phyloP scores from a whole-genome alignment of 2,113 vertebrate species.

The Scytalopus superciliaris region DNA sequence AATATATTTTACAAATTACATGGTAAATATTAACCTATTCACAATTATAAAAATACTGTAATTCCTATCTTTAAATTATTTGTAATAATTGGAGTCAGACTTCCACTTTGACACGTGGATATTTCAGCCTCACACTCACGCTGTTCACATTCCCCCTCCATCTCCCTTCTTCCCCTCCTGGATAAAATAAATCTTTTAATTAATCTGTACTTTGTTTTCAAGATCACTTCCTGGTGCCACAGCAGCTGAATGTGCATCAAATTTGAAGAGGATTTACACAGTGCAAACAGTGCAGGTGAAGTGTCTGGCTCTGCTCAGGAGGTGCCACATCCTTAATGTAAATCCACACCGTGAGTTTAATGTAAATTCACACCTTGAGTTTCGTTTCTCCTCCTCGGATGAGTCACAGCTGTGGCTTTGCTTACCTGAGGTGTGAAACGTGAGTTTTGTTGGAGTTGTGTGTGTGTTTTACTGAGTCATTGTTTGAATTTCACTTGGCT shows the following conservation, averaged over 20 bases:
- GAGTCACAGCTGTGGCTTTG: background rate
- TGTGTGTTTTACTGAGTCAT: background rate
- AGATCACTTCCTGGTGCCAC: slow-evolving; percentile 94
- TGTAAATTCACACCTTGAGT: background rate
- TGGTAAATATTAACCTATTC: background rate
- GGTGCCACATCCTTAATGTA: background rate
- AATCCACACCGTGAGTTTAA: too few species aligned
- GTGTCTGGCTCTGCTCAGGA: background rate
- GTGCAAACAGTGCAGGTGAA: slow-evolving; percentile 92
- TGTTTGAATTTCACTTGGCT: background rate
- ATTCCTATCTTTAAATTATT: background rate
- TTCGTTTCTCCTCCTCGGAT: background rate
- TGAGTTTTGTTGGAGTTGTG: background rate
- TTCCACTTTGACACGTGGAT: background rate
- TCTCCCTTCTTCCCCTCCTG: background rate
- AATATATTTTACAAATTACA: background rate
- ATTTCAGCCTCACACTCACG: background rate
- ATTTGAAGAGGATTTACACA: slow-evolving; percentile 94
- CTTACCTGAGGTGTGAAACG: background rate
- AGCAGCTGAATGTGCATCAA: slow-evolving; percentile 93
- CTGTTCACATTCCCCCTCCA: background rate
- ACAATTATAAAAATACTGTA: background rate
- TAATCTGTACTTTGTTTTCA: background rate
- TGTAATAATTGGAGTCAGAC: background rate
- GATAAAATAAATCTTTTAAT: background rate